Evolutionary conservation across 2,888 invertebrate species (phyloP).

Genomic region (Serripes groenlandicus): DNA sequence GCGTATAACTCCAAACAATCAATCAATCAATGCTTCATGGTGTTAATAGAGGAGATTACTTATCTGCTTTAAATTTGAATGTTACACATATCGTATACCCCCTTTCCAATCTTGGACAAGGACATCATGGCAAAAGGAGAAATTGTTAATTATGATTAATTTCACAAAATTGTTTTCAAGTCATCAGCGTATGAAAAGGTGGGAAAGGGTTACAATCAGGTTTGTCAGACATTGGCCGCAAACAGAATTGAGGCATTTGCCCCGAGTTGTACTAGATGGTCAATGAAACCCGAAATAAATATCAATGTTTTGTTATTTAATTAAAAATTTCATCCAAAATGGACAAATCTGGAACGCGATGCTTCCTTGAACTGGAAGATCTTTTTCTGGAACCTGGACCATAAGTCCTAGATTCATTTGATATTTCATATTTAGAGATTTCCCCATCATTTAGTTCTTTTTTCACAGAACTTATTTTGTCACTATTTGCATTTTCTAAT

Average conservation of each 20-base stretch:
- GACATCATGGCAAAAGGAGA: too few relatives aligned
- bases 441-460: not conserved
- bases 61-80: too few relatives aligned
- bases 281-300: too few relatives aligned
- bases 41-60: too few relatives aligned
- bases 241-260: not conserved
- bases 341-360: constrained; percentile 3
- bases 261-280: not conserved
- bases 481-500: not conserved
- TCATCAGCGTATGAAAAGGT: not conserved
- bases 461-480: not conserved
- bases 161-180: too few relatives aligned
- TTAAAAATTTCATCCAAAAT: constrained; percentile 25
- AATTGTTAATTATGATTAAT: too few relatives aligned
- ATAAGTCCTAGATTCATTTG: not conserved
- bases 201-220: not conserved
- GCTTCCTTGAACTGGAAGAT: not conserved
- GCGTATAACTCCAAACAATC: too few relatives aligned
- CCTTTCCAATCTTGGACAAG: not conserved
- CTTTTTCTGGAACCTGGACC: not conserved
- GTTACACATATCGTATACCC: too few relatives aligned
- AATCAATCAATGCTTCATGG: too few relatives aligned
- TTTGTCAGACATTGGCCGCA: not conserved
- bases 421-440: not conserved
- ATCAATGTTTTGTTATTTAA: not conserved